A percentile compares a stretch with the other conserved stretches of the same genome.
phyloP scores from a whole-genome alignment of 2,797 vertebrate species.

The Paratrypauchen microcephalus region DNA sequence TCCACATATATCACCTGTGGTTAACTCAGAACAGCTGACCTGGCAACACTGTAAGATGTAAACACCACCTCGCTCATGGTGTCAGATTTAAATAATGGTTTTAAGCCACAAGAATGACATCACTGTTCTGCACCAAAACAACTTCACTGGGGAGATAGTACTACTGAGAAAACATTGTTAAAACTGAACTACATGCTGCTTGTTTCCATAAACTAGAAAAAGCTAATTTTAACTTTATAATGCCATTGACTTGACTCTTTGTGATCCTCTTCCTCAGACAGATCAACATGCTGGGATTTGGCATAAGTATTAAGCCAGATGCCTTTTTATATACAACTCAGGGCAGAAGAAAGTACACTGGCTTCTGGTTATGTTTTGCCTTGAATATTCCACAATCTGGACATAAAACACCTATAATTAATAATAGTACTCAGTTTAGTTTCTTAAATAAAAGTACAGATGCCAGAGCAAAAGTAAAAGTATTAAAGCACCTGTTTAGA shows the following conservation, averaged over 20 bases:
- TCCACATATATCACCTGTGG: constrained; percentile 38
- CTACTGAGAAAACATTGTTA: constrained; percentile 12
- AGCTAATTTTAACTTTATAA: not conserved
- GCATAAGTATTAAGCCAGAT: not conserved
- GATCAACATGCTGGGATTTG: not conserved
- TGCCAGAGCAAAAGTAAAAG: too few species aligned
- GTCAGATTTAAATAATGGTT: constrained; percentile 37
- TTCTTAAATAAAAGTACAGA: too few species aligned
- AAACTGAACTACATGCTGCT: constrained; percentile 9
- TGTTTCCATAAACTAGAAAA: constrained; percentile 25
- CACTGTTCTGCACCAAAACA: constrained; percentile 53
- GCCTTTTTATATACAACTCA: too few species aligned
- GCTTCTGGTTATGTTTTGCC: too few species aligned
- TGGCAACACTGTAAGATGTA: constrained; percentile 53
- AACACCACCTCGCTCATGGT: constrained; percentile 53
- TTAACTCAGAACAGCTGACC: constrained; percentile 61
- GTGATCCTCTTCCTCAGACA: not conserved
- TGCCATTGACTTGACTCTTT: not conserved
- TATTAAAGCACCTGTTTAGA: too few species aligned
- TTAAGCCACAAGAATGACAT: constrained; percentile 56
- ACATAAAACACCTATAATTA: too few species aligned
- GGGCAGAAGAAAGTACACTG: too few species aligned
- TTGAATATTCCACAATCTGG: too few species aligned
- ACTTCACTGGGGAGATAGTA: not conserved
- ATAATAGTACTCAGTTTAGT: too few species aligned